Evolutionary conservation across 2,113 vertebrate genomes (phyloP), one percentile per base, ranked within the genome.

Genomic region (Gnathonemus longibarbis): DNA sequence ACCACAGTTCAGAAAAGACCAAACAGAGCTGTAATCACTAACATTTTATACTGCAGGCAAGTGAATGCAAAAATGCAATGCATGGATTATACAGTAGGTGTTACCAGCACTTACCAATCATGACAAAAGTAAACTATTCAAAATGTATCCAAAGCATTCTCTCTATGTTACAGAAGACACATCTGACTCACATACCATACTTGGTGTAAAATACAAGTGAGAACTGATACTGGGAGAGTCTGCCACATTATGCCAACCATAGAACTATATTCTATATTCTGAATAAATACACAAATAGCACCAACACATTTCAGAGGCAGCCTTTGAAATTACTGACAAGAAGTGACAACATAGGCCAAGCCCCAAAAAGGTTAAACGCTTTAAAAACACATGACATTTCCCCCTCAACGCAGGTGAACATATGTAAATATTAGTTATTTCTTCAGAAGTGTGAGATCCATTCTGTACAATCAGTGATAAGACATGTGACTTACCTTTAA

Each of bases 401-500:
- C 70, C 10, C 31, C 31, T 77, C 70, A 17, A 35, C 35, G 27
- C 31, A 77, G 70, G 3, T 77, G 53, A 56, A 56, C 17, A 77
- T 39, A 77, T 77, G 31, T 19, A 31, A 77, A 74, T 74, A 27
- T 74, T 3, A 74, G 66, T 13, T 0, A 27, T 15, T 74, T 4
- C 3, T 74, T 35, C 6, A 66, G 6, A 2, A 39, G 70, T 39
- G 15, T 17, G 70, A 39, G 11, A 39, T 0, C 13, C 92, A 93
- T 94, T 94, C 88, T 92, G 90, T 84, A 90, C 91, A 94, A 95
- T 93, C 91, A 48, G 11, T 27, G 86, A 49, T 6, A 88, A 80
- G 24, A 15, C 86, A 91, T 39, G 91, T 91, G 6, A 93, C 97
- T 97, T 95, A 99, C 98, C 97, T 99, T 99, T 39, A 99, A 95